Base-by-base conservation (phyloP, 35 echinoderm and acorn worm species). In the Chiridota heheva region DNA sequence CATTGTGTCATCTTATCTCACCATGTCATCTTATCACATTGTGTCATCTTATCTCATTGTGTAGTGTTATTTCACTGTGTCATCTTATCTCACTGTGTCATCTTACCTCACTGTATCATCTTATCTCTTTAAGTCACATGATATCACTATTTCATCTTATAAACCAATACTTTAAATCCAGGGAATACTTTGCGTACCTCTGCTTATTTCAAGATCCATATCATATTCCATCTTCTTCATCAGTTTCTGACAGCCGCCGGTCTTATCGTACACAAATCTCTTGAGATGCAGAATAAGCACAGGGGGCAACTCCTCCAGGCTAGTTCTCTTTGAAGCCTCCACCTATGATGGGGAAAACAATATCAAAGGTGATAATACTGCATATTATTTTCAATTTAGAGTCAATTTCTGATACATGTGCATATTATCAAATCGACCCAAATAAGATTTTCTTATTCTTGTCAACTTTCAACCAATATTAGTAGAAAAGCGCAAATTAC, bases 161-260 rank as follows among this genome's bases (percentile, higher is more conserved):
- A 16, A 12, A 35, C 76, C 4, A 1, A 69, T 63, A 27, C 2
- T 39, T 10, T 0, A 4, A 8, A 40, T 38, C 29, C 6, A n/a
- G 60, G 20, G 34, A n/a, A 77, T 26, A 75, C 51, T 7, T 40
- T 34, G n/a, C 58, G 42, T 85, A 98, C 95, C 95, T 88, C 88
- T 98, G 64, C 77, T 85, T 28, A 98, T 91, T 81, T 98, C 95
- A 20, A 92, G 67, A 24, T 92, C 95, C 55, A 92, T 86, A 24
- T 58, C 66, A 42, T 98, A 98, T n/a, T 98, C 95, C 41, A 98
- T 66, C 72, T 88, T 91, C 89, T 98, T 98, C 71, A 86, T 91
- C 24, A 98, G 73, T 82, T 98, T 98, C 81, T 91, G 95, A 66
- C 95, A 92, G 4, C 95, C 95, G 35, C 95, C 95, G 0, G 85